Base-by-base conservation (phyloP, 2,888 invertebrate genomes). In the Lymantria dispar region DNA sequence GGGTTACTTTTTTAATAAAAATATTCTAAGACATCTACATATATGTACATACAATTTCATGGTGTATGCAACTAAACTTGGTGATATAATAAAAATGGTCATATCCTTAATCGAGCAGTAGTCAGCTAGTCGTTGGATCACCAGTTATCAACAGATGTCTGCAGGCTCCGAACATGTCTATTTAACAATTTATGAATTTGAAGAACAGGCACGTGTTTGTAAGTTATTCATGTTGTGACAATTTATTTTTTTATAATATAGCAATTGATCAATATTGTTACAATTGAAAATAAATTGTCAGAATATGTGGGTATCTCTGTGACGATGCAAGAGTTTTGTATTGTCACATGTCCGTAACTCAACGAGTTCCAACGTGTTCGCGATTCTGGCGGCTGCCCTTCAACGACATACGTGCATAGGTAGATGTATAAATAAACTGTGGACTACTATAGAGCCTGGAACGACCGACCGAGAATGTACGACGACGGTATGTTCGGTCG, bases 401-500 rank as follows among this genome's bases (percentile, higher is more conserved):
- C 58, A 52, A 57, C 50, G 61, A 60, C 67, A 69, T 56, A 45
- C 47, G 54, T 58, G 58, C 15, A 67, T 74, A 70, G 74, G 75
- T 80, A 77, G 62, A 72, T 58, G 67, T 73, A 72, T 65, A 54
- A 43, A 37, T 46, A 53, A 61, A 56, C 64, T 63, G 57, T 64
- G 47, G 59, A 54, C 46, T 58, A 52, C 51, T 57, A 63, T 67
- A 62, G 68, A 66, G 68, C 74, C 72, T 70, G 78, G 74, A 79
- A 74, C 76, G 67, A 68, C 74, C 66, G 73, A 71, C 74, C 80
- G 73, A 81, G 75, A 76, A 70, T 72, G 61, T 74, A 64, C 72
- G 69, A 82, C 80, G 70, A 84, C 81, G 89, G 89, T 89, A 88
- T 78, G 89, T 87, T 68, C 75, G 73, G 78, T 78, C 76, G 60